These are phyloP conservation scores for Cylloceria caligata DNA, from an alignment of 2,888 invertebrate species.

Conservation along the genomic window DNA sequence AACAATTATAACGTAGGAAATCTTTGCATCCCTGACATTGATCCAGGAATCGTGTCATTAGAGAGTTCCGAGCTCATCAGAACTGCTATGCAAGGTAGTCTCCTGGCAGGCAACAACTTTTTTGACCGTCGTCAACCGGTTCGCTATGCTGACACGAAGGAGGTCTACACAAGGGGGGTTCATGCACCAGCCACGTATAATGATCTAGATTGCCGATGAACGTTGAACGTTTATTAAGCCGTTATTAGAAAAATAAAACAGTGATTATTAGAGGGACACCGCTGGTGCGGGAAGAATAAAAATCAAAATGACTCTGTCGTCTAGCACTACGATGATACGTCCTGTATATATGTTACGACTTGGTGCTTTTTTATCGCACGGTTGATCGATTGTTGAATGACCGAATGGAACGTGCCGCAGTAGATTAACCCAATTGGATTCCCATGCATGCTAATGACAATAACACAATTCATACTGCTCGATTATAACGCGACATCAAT, in stretches of 20 bases:
- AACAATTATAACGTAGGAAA: neutral
- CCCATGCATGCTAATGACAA: neutral
- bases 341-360: neutral
- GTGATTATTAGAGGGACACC: slow-evolving; percentile 44
- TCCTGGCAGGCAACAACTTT: slow-evolving; percentile 39
- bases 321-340: slow-evolving; percentile 1
- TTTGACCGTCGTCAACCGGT: slow-evolving; percentile 60
- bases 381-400: slow-evolving; percentile 16
- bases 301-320: slow-evolving; percentile 19
- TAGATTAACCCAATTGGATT: neutral
- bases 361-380: neutral
- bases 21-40: neutral
- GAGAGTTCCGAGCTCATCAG: neutral
- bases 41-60: neutral
- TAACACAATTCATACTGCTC: neutral
- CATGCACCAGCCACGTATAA: slow-evolving; percentile 47
- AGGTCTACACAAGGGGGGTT: slow-evolving; percentile 49
- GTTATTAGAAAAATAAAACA: slow-evolving; percentile 67
- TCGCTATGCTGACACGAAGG: slow-evolving; percentile 35
- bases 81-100: neutral
- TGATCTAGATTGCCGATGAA: slow-evolving; percentile 48
- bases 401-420: neutral
- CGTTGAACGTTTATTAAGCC: slow-evolving; percentile 59
- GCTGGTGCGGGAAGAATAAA: slow-evolving; percentile 49
- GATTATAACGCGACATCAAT: neutral